Evolutionary conservation across 1,140 invertebrate genomes (phyloP).

Genomic region (Solen grandis): DNA sequence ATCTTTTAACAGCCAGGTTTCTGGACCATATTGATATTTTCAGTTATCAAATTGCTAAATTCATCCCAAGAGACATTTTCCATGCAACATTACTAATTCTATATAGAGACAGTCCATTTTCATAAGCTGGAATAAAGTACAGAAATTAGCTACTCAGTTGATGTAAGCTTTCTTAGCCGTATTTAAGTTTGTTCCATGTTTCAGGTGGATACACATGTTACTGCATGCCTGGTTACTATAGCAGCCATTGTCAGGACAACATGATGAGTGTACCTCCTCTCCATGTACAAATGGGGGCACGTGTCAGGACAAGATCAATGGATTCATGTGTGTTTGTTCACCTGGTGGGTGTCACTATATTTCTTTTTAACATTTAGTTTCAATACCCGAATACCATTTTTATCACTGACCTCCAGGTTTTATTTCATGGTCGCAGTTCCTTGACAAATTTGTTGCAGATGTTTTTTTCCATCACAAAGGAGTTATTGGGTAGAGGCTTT

Average conservation of each 20-base stretch:
- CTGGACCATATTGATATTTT: no score
- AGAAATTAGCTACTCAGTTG: not conserved
- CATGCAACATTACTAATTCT: not conserved
- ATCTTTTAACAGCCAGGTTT: no score
- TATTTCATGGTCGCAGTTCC: no score
- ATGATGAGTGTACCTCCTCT: slow-evolving; percentile 43
- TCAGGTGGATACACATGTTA: slow-evolving; percentile 68
- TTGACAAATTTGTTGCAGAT: no score
- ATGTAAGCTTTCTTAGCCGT: not conserved
- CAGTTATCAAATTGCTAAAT: not conserved
- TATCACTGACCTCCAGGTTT: no score
- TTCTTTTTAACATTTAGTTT: no score
- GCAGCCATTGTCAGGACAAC: slow-evolving; percentile 56
- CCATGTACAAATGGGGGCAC: slow-evolving; percentile 31
- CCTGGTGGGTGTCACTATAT: slow-evolving; percentile 42
- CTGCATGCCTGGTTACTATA: slow-evolving; percentile 67
- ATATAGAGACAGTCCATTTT: not conserved
- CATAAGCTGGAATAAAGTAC: not conserved
- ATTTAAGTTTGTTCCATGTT: slow-evolving; percentile 28
- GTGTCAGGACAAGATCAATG: slow-evolving; percentile 36
- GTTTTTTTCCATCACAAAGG: no score
- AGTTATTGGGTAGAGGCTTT: no score
- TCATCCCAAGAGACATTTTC: not conserved
- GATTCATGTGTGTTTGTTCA: slow-evolving; percentile 34
- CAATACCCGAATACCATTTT: no score